phyloP scores from a whole-genome alignment of 2,113 vertebrate species.

The Apus apus region DNA sequence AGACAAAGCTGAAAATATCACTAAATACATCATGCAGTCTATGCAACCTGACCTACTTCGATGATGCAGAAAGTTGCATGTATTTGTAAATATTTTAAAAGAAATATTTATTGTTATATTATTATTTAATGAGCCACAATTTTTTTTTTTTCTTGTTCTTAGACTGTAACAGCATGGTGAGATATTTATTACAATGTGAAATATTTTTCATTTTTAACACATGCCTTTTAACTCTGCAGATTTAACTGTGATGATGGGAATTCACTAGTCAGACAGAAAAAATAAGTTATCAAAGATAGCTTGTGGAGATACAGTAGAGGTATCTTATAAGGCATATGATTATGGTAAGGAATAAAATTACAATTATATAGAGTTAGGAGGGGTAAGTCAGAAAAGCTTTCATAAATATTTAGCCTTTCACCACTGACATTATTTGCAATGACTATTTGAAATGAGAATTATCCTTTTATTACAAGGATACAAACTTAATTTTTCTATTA shows the following conservation, averaged over 20 bases:
- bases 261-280: background rate
- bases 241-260: background rate
- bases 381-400: background rate
- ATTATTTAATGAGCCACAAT: background rate
- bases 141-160: background rate
- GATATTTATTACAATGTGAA: background rate
- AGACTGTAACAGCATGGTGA: background rate
- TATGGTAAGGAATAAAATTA: background rate
- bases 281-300: background rate
- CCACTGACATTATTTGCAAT: background rate
- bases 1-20: background rate
- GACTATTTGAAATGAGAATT: background rate
- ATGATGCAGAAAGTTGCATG: background rate
- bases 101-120: background rate
- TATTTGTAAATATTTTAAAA: slow-evolving; percentile 24
- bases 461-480: background rate
- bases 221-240: background rate
- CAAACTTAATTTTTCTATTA: background rate
- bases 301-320: background rate
- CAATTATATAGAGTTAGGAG: background rate
- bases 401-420: background rate
- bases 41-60: background rate
- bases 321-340: background rate
- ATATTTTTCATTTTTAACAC: slow-evolving; percentile 21
- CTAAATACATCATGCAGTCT: background rate